Conservation (phyloP, 2,797 vertebrate genomes). For the Acomys russatus region DNA sequence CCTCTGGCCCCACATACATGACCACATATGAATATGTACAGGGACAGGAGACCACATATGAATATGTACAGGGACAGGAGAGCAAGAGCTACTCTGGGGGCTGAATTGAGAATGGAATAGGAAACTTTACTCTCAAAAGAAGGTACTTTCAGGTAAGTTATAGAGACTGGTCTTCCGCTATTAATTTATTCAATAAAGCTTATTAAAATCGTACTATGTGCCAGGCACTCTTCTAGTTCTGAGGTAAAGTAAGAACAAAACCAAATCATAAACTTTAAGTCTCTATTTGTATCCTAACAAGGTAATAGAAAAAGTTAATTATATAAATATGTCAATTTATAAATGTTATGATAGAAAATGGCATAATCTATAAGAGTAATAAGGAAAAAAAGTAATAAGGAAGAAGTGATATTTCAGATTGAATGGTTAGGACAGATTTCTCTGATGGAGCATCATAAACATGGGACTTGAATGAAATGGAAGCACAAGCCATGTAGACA, state of each 20-base stretch:
- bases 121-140: slow-evolving; percentile 39
- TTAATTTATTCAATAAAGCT: slow-evolving; percentile 56
- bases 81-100: not conserved
- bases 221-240: slow-evolving; percentile 48
- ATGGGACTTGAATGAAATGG: slow-evolving; percentile 38
- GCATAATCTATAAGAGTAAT: not conserved
- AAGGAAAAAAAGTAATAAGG: not conserved
- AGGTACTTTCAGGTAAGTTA: slow-evolving; percentile 57
- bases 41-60: not conserved
- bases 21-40: not conserved
- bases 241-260: slow-evolving; percentile 54
- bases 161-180: slow-evolving; percentile 29
- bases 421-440: slow-evolving; percentile 20
- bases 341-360: slow-evolving; percentile 49
- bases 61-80: not conserved
- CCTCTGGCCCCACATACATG: not conserved
- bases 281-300: slow-evolving; percentile 45
- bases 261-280: slow-evolving; percentile 40
- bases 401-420: not conserved
- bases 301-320: slow-evolving; percentile 55
- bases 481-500: not conserved
- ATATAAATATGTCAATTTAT: slow-evolving; percentile 47
- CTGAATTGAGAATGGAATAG: not conserved
- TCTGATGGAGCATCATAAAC: slow-evolving; percentile 15
- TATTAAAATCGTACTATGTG: not conserved